Evolutionary conservation across 2,888 invertebrate species (phyloP).

Genomic region (Cryptocheilus praepositus): DNA sequence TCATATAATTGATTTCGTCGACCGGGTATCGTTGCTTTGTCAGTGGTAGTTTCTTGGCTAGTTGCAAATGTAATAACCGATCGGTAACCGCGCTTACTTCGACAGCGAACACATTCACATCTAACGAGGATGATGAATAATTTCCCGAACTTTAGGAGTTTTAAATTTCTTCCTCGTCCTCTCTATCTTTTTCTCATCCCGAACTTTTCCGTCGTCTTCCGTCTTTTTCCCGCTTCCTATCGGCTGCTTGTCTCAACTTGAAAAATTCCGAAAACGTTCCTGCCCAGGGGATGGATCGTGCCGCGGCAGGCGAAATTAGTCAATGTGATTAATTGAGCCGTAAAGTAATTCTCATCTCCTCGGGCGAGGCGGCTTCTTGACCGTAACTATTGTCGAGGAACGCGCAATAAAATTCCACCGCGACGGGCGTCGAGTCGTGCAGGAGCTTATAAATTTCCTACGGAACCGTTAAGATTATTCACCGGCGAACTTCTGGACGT

Average conservation of each 20-base stretch:
- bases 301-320: conserved; percentile 15
- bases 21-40: too few relatives aligned
- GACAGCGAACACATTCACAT: too few relatives aligned
- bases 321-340: conserved; percentile 19
- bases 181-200: neutral
- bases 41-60: too few relatives aligned
- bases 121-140: neutral
- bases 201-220: neutral
- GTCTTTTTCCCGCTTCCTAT: neutral
- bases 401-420: conserved; percentile 1
- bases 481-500: too few relatives aligned
- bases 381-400: conserved; percentile 10
- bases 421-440: neutral
- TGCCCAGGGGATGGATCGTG: neutral
- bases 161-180: too few relatives aligned
- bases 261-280: conserved; percentile 7
- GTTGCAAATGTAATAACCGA: too few relatives aligned
- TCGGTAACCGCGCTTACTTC: too few relatives aligned
- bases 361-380: neutral
- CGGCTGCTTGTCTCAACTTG: neutral
- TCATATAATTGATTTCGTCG: too few relatives aligned
- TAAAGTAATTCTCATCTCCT: conserved; percentile 15
- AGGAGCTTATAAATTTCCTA: neutral
- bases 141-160: too few relatives aligned
- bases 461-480: too few relatives aligned